Percentiles rank a stretch among this genome's conserved stretches.
phyloP scores from a whole-genome alignment of 2,113 vertebrate genomes.

The Clarias magur region DNA sequence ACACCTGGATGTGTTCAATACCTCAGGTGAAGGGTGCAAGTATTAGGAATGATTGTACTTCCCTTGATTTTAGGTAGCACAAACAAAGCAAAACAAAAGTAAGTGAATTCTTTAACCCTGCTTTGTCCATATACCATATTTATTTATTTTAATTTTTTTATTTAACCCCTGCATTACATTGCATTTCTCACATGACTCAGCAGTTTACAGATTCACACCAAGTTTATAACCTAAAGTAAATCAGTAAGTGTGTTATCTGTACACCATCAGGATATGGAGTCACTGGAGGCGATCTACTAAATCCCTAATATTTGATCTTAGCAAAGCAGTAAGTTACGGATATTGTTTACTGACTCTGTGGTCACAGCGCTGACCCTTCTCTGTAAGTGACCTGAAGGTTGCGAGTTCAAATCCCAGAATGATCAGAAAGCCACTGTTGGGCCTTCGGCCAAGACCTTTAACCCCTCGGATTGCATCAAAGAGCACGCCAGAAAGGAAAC shows the following conservation, averaged over 20 bases:
- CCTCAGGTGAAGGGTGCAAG: background rate
- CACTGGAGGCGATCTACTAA: background rate
- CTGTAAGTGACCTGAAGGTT: background rate
- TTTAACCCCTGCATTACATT: too few species aligned
- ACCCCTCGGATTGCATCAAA: background rate
- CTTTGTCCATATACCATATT: too few species aligned
- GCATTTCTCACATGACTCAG: conserved; percentile 27
- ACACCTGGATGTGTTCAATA: background rate
- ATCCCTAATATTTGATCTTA: background rate
- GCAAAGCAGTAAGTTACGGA: background rate
- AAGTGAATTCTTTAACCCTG: too few species aligned
- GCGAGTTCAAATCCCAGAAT: background rate
- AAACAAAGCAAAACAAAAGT: too few species aligned
- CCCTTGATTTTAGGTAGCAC: background rate
- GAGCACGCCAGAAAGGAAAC: background rate
- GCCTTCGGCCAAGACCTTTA: conserved; percentile 9
- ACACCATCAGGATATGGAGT: background rate
- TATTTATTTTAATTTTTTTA: too few species aligned
- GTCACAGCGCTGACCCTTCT: background rate
- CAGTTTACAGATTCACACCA: conserved; percentile 10
- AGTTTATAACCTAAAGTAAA: conserved; percentile 16
- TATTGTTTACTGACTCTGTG: background rate
- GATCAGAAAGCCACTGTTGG: background rate
- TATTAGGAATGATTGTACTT: background rate
- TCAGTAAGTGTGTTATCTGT: conserved; percentile 26